Evolutionary conservation across 2,797 vertebrate genomes (phyloP).

Genomic region (Leptatherina wallacei): DNA sequence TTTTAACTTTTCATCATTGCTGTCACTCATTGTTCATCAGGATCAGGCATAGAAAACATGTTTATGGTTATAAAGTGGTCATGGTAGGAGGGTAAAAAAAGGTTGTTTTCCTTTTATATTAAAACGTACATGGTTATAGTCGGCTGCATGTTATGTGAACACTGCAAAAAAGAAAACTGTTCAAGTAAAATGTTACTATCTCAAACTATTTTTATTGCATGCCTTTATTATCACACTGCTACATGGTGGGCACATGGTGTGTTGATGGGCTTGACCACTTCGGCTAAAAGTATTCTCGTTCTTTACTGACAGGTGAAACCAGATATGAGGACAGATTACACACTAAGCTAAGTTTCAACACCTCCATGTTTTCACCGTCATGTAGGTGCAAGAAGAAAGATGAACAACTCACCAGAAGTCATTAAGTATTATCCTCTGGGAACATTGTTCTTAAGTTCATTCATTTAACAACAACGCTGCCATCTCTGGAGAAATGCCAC

Average conservation of each 20-base stretch:
- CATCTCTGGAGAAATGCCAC: not conserved
- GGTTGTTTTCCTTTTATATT: not conserved
- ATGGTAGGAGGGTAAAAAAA: not conserved
- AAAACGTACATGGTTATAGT: not conserved
- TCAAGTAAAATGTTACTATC: not conserved
- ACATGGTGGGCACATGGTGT: not conserved
- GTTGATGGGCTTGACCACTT: not conserved
- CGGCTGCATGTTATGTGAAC: not conserved
- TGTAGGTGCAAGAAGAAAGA: not conserved
- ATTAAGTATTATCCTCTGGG: slow-evolving; percentile 2
- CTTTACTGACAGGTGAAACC: not conserved
- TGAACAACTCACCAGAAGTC: not conserved
- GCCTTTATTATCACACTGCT: not conserved
- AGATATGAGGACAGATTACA: not conserved
- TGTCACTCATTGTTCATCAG: not conserved
- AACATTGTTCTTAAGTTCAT: not conserved
- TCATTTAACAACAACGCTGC: not conserved
- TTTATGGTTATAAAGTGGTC: not conserved
- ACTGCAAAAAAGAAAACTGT: not conserved
- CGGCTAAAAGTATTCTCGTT: not conserved
- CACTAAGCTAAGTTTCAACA: not conserved
- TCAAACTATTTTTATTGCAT: not conserved
- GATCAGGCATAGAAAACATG: not conserved
- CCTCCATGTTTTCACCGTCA: not conserved
- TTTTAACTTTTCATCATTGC: not conserved